A percentile compares a stretch with the other conserved stretches of the same genome.
These are phyloP conservation scores for Acanthisitta chloris DNA, from an alignment of 2,113 vertebrate genomes.

Conservation along the genomic window DNA sequence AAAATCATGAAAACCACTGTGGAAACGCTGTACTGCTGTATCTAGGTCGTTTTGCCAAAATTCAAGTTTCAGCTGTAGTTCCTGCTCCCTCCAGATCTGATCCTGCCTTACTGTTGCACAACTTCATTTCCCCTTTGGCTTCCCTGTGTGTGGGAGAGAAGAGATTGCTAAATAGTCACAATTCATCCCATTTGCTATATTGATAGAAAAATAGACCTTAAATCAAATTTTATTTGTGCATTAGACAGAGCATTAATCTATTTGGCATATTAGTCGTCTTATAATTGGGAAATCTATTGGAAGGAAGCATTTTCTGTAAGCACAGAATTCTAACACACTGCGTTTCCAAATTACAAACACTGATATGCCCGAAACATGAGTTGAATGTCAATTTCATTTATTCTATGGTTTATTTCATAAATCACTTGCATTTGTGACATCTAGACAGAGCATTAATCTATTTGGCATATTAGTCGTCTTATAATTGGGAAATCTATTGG, in stretches of 20 bases:
- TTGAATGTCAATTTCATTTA: not conserved
- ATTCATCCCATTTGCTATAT: not conserved
- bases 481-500: not conserved
- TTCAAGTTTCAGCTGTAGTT: not conserved
- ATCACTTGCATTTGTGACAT: not conserved
- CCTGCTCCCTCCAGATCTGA: not conserved
- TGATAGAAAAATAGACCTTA: not conserved
- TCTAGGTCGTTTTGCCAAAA: not conserved
- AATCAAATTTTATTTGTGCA: not conserved
- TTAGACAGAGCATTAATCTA: not conserved
- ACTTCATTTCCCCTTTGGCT: not conserved
- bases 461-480: not conserved
- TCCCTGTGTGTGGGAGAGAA: not conserved
- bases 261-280: not conserved
- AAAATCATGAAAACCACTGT: not conserved
- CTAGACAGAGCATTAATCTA: not conserved
- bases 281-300: not conserved
- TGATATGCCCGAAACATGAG: not conserved
- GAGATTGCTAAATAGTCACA: not conserved
- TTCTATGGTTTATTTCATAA: not conserved
- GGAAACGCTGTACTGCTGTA: not conserved
- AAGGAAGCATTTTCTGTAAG: not conserved
- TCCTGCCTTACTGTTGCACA: not conserved
- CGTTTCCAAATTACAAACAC: not conserved
- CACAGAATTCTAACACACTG: not conserved